Evolutionary conservation across 1,140 invertebrate genomes (phyloP).

Genomic region (Atta colombica): DNA sequence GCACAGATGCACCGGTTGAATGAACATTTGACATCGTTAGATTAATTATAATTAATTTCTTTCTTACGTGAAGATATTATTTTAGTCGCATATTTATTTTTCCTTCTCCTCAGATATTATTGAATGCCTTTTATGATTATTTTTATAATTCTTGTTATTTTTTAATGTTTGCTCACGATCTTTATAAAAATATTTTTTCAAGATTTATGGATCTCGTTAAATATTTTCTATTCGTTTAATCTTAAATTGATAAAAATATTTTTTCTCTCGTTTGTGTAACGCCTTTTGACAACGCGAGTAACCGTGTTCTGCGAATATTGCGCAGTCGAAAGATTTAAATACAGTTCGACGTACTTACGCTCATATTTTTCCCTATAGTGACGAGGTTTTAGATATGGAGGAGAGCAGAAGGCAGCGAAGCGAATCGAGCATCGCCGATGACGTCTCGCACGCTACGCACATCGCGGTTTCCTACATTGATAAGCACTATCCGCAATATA

Average conservation of each 20-base stretch:
- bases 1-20: conserved; percentile 11
- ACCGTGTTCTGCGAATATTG: not conserved
- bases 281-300: conserved; percentile 26
- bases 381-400: conserved; percentile 90
- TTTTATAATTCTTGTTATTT: not conserved
- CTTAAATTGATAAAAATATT: not conserved
- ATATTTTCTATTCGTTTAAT: conserved; percentile 14
- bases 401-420: conserved; percentile 90
- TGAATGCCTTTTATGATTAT: not conserved
- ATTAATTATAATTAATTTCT: not conserved
- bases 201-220: not conserved
- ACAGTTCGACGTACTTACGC: not conserved
- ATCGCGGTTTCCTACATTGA: conserved; percentile 87
- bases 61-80: not conserved
- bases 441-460: conserved; percentile 91
- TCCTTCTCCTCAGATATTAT: not conserved
- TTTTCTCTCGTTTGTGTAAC: not conserved
- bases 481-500: conserved; percentile 84
- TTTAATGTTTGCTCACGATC: not conserved
- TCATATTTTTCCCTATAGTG: conserved; percentile 81
- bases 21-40: not conserved
- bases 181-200: not conserved
- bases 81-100: not conserved
- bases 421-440: conserved; percentile 90
- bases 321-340: not conserved